A percentile compares a stretch with the other conserved stretches of the same genome.
Evolutionary conservation across 2,888 invertebrate species (phyloP).

Genomic region (Thumatha senex): DNA sequence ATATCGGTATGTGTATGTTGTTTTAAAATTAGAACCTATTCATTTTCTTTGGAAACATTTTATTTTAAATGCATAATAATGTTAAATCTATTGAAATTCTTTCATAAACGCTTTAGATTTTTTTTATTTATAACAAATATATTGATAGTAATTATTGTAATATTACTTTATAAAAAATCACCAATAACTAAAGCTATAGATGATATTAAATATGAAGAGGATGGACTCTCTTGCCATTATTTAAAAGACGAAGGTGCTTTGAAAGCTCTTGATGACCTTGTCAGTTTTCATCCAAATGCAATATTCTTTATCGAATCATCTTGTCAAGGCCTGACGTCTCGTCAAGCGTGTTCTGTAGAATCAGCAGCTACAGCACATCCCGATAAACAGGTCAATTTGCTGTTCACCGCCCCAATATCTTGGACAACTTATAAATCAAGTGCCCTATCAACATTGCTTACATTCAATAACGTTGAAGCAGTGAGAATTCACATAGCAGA

Average conservation of each 20-base stretch:
- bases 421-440: not conserved
- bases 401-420: slow-evolving; percentile 1
- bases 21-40: too few relatives aligned
- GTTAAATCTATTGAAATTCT: not conserved
- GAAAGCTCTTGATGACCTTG: not conserved
- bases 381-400: slow-evolving; percentile 52
- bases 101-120: not conserved
- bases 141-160: not conserved
- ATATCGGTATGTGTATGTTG: not conserved
- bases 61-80: not conserved
- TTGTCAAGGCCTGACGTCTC: slow-evolving; percentile 68
- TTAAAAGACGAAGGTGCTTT: slow-evolving; percentile 4
- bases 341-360: slow-evolving; percentile 34
- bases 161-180: not conserved
- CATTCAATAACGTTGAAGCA: slow-evolving; percentile 1
- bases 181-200: not conserved
- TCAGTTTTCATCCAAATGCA: slow-evolving; percentile 37
- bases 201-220: not conserved
- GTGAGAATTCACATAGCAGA: slow-evolving; percentile 15
- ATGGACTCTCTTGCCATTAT: slow-evolving; percentile 1
- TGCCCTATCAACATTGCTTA: not conserved
- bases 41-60: too few relatives aligned
- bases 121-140: not conserved
- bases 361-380: slow-evolving; percentile 27
- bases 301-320: slow-evolving; percentile 87